phyloP scores from a whole-genome alignment of 1,140 invertebrate species.

The Caenorhabditis remanei region DNA sequence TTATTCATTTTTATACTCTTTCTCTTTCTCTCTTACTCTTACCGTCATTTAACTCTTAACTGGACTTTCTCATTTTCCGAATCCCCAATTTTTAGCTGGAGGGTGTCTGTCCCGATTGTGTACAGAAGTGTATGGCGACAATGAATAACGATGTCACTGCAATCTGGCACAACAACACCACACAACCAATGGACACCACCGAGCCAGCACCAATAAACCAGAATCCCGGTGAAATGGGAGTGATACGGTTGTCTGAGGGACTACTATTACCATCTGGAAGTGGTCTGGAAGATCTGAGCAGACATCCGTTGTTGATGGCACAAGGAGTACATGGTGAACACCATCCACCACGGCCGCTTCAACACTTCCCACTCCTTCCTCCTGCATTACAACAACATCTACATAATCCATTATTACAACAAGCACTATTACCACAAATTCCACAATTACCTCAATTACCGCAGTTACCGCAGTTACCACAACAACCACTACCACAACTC shows the following conservation, averaged over 20 bases:
- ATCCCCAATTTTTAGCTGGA: conserved; percentile 51
- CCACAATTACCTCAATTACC: not conserved
- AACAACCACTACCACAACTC: not conserved
- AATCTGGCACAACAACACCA: conserved; percentile 21
- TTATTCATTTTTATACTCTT: not conserved
- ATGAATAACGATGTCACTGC: conserved; percentile 36
- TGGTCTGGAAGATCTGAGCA: not conserved
- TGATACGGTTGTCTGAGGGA: not conserved
- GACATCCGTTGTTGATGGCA: not conserved
- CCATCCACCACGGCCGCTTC: conserved; percentile 35
- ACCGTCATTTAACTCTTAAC: not conserved
- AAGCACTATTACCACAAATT: not conserved
- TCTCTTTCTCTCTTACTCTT: conserved; percentile 6
- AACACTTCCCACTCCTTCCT: conserved; percentile 13
- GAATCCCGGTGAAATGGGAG: conserved; percentile 31
- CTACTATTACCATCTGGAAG: conserved; percentile 27
- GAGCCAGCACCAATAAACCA: conserved; percentile 1
- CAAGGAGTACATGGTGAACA: conserved; percentile 10
- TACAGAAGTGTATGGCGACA: conserved; percentile 51
- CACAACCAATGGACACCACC: conserved; percentile 24
- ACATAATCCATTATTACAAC: not conserved
- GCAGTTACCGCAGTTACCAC: not conserved
- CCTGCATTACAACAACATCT: not conserved
- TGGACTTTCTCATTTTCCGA: not conserved
- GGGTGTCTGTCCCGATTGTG: conserved; percentile 64